Base-by-base conservation (phyloP, 37 sponge, comb jelly and placozoan species). In the Aphrocallistes beatrix region DNA sequence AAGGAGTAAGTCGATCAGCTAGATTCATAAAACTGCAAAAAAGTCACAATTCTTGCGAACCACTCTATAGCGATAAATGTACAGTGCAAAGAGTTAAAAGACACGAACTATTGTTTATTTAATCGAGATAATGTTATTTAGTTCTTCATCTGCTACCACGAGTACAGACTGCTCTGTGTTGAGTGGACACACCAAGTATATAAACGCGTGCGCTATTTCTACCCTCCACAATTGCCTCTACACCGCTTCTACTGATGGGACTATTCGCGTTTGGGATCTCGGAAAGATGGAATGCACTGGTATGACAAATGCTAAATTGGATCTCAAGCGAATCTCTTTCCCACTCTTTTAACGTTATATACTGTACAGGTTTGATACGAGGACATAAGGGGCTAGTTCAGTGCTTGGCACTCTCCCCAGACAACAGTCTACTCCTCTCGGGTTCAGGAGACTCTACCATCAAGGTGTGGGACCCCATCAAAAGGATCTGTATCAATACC, bases 391-490 rank as follows among this genome's bases (percentile, higher is more conserved):
- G 75, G 3, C 28, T 60, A 13, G 75, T 60, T 3, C 75, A 60
- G 75, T 60, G 75, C 34, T 30, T 60, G 25, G 75, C 75, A 6
- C 75, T 60, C 17, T 60, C 75, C 3, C 75, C 75, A 3, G 75
- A 60, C 34, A 1, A 60, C 28, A 28, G 17, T 30, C 8, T 21
- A 13, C 21, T 60, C 6, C 28, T 60, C 3, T 60, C 75, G 25
- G 75, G 75, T 6, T 60, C 75, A 25, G 75, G 75, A 6, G 75
- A 60, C 75, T 60, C 8, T 60, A 60, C 75, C 8, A 60, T 60
- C 10, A 60, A 28, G 75, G 75, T 60, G 75, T 60, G 75, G 75
- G 75, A 60, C 75, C 75, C 75, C n/a, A 28, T 60, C 75, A 60
- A 60, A 30, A 60, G 75, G 75, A 60, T 30, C 25, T 60, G 75